Percentiles rank a stretch among this genome's conserved stretches.
These are phyloP conservation scores for Hecatera dysodea DNA, from an alignment of 2,888 invertebrate genomes.

Conservation along the genomic window DNA sequence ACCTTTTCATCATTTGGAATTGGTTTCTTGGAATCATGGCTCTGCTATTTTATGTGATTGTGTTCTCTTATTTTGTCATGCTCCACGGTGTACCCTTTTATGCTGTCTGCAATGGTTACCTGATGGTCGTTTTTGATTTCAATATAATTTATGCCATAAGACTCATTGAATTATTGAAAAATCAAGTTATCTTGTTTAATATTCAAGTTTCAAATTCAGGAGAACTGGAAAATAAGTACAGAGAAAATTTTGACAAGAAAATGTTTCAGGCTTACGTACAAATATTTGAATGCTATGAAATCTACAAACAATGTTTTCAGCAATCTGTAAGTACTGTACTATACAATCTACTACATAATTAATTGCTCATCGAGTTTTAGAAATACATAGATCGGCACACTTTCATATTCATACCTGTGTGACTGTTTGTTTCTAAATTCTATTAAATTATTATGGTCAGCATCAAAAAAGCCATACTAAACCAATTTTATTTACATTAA, in stretches of 20 bases:
- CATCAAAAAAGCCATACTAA: too few species aligned
- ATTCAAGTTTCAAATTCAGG: not conserved
- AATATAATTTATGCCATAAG: constrained; percentile 18
- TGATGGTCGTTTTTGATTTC: constrained; percentile 18
- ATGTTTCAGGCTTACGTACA: constrained; percentile 26
- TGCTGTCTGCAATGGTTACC: not conserved
- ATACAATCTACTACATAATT: not conserved
- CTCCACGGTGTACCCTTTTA: not conserved
- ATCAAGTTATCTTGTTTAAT: constrained; percentile 18
- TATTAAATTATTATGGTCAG: not conserved
- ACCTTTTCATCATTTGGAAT: constrained; percentile 13
- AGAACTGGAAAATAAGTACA: not conserved
- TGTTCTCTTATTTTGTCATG: not conserved
- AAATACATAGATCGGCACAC: not conserved
- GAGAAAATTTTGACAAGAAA: not conserved
- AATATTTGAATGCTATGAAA: constrained; percentile 42
- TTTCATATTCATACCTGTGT: not conserved
- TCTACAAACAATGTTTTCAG: constrained; percentile 27
- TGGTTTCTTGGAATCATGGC: constrained; percentile 26
- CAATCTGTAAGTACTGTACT: constrained; percentile 20
- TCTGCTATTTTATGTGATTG: not conserved
- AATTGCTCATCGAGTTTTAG: not conserved
- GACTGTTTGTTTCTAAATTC: not conserved
- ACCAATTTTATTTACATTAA: not conserved
- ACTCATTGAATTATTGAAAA: constrained; percentile 12